Evolutionary conservation across 2,797 vertebrate species (phyloP).

Genomic region (Novumbra hubbsi): DNA sequence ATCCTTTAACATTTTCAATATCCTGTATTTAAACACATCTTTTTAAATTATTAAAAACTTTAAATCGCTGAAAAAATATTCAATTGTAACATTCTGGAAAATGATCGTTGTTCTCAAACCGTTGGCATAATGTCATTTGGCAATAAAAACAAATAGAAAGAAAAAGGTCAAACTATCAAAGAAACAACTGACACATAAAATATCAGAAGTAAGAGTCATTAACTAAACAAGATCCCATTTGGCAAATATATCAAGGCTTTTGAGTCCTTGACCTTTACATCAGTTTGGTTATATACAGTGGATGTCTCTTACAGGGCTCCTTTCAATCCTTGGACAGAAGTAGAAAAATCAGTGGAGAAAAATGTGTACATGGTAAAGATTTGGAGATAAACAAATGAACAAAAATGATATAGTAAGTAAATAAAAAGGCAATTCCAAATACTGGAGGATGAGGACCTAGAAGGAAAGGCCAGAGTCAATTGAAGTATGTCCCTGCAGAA

Average conservation of each 20-base stretch:
- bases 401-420: constrained; percentile 41
- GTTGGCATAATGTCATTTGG: constrained; percentile 72
- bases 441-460: constrained; percentile 29
- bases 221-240: constrained; percentile 67
- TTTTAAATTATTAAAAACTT: constrained; percentile 24
- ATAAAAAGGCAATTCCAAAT: constrained; percentile 38
- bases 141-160: constrained; percentile 46
- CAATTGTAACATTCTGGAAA: constrained; percentile 32
- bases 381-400: constrained; percentile 40
- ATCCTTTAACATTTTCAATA: constrained; percentile 24
- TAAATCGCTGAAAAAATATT: constrained; percentile 21
- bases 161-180: constrained; percentile 22
- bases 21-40: constrained; percentile 22
- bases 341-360: constrained; percentile 54
- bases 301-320: constrained; percentile 46
- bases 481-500: constrained; percentile 56
- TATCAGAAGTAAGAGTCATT: constrained; percentile 31
- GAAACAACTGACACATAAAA: constrained; percentile 52
- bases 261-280: constrained; percentile 47
- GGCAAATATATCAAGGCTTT: constrained; percentile 72
- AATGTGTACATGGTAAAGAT: constrained; percentile 44
- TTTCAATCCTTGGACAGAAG: constrained; percentile 61
- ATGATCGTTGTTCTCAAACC: constrained; percentile 14
- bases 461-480: constrained; percentile 34
- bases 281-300: constrained; percentile 67